Base-by-base conservation (phyloP, 1,140 invertebrate genomes). In the Procambarus virginalis region DNA sequence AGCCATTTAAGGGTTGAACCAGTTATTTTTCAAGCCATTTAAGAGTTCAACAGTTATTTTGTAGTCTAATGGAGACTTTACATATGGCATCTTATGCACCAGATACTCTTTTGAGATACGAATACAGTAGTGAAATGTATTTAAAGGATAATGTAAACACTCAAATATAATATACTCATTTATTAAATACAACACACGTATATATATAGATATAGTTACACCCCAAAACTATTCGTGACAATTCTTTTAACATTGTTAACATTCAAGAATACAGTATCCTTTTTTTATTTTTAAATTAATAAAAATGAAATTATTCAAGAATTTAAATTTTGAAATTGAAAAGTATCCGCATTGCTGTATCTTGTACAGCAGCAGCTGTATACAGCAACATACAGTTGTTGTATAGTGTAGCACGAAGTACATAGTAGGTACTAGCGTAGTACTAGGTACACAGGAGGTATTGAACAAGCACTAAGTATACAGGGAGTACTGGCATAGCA, bases 141-240 rank as follows among this genome's bases (percentile, higher is more conserved):
- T 58, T 6, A 64, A 17, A 64, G 20, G 60, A 73, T 73, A 6
- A 22, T 0, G 34, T 8, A 34, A 34, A 73, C n/a, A 34, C n/a
- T 45, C 68, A 64, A 17, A 17, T 73, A 73, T 73, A 73, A 73
- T 73, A 49, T 81, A 81, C 68, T 88, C 60, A 49, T 88, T 88
- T 88, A 88, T 88, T 88, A 51, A 88, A 77, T 49, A 88, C n/a
- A 88, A 88, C 86, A 81, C 78, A 73, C 51, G 86, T 78, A 81
- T 82, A 88, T 73, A 68, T 55, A 64, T 86, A 86, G 60, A 86
- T 77, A 86, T 86, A 88, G 82, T 80, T 88, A 88, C 86, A 88
- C 70, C 84, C 75, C 75, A 55, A 51, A 73, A 34, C 6, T 73
- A 73, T 73, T n/a, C 14, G 10, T 20, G 5, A 20, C 8, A 3